These are phyloP conservation scores for Sclerodermus sp. DNA, from an alignment of 2,888 invertebrate species.

Conservation along the genomic window DNA sequence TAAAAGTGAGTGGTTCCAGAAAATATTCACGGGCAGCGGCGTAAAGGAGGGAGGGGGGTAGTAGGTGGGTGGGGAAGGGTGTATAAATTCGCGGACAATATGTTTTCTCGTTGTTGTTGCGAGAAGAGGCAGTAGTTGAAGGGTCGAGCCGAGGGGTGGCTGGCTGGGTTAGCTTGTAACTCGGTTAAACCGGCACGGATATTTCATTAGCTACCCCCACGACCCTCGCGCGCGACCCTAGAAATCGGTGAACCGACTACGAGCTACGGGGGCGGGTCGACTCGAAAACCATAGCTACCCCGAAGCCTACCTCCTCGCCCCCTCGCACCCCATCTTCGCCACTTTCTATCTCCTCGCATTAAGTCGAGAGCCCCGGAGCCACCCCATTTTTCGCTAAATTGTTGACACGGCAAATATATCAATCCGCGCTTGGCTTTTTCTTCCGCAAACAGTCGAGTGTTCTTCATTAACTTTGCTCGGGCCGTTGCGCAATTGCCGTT, in stretches of 20 bases:
- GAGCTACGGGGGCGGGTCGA: too few relatives aligned
- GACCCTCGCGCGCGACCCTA: neutral
- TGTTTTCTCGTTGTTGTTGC: constrained; percentile 43
- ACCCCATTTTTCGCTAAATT: constrained; percentile 26
- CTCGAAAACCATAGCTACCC: too few relatives aligned
- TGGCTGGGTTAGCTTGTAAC: constrained; percentile 33
- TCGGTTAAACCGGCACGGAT: constrained; percentile 40
- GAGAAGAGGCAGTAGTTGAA: constrained; percentile 18
- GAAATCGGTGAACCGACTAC: too few relatives aligned
- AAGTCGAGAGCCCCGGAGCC: constrained; percentile 30
- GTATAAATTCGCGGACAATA: constrained; percentile 48
- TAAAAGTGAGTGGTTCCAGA: too few relatives aligned
- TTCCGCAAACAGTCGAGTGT: constrained; percentile 23
- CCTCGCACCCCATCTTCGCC: too few relatives aligned
- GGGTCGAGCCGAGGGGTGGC: neutral
- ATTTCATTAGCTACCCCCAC: neutral
- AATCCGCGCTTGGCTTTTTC: constrained; percentile 18
- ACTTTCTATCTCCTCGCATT: constrained; percentile 29
- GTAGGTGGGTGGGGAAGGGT: constrained; percentile 15
- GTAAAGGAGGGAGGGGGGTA: too few relatives aligned
- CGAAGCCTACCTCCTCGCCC: constrained; percentile 1
- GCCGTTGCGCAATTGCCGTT: too few relatives aligned
- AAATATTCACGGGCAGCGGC: too few relatives aligned
- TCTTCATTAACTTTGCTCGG: too few relatives aligned
- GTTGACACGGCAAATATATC: constrained; percentile 44